Base-by-base conservation (phyloP, 2,888 invertebrate species). In the Pseudoips prasinana region DNA sequence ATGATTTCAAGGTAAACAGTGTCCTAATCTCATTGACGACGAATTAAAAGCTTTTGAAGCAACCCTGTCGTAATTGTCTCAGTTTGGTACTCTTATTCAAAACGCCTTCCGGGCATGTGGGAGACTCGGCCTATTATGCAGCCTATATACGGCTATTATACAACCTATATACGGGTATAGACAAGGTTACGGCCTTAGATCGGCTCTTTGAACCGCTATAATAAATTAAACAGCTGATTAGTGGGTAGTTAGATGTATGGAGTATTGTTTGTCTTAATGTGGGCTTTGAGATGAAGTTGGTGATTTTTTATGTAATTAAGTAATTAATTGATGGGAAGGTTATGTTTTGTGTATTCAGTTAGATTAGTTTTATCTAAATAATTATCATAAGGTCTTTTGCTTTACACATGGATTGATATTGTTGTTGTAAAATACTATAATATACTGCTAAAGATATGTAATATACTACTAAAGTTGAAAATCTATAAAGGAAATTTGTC, bases 81-180 rank as follows among this genome's bases (percentile, higher is more conserved):
- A 20, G 4, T 7, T 20, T 20, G 20, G 20, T 20, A n/a, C 14
- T n/a, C 20, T 20, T 20, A 20, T 20, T 20, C 20, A 20, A n/a
- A 14, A 7, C 20, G 33, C 46, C 57, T 59, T 46, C 44, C 47
- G 46, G 45, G 22, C 35, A 60, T 52, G 67, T 68, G 69, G 67
- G 69, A 64, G 58, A 57, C 56, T 50, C 37, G 64, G 47, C 52
- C 64, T 49, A 66, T 66, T 65, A 67, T 25, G 20, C 50, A 43
- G 35, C 18, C 55, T 53, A 29, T 53, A 56, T 60, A 46, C 23
- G 50, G 58, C 24, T 18, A 66, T 66, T 66, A 65, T 14, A 14
- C 5, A 14, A 3, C 5, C 2, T 14, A 14, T 14, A 14, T 14
- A 14, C 5, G 25, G 26, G 37, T 46, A 40, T 41, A 33, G 42